Conservation (phyloP, 2,888 invertebrate genomes). For the Cacoxenus indagator region DNA sequence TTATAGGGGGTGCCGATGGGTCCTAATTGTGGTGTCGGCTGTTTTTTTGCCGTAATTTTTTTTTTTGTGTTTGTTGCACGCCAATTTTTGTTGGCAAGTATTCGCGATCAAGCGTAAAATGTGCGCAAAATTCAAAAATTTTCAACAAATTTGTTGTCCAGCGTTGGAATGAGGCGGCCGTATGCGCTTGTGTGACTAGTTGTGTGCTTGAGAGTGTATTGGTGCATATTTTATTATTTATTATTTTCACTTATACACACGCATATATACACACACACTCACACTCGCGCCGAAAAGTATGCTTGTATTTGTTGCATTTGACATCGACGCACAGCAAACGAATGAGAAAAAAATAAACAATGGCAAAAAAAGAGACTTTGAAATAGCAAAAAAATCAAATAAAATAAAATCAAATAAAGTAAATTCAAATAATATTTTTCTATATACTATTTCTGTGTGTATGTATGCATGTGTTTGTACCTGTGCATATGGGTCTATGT, state of each 20-base stretch:
- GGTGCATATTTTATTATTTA: slow-evolving; percentile 58
- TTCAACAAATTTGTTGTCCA: slow-evolving; percentile 31
- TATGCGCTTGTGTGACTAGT: not conserved
- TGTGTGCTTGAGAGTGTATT: slow-evolving; percentile 3
- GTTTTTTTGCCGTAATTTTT: not conserved
- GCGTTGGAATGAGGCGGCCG: not conserved
- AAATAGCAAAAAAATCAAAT: slow-evolving; percentile 22
- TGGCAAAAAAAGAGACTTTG: not conserved
- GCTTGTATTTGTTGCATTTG: slow-evolving; percentile 37
- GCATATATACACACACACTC: slow-evolving; percentile 19
- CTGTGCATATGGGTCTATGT: slow-evolving; percentile 30
- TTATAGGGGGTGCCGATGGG: not conserved
- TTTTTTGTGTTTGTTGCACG: not conserved
- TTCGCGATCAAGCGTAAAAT: slow-evolving; percentile 68
- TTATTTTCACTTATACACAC: slow-evolving; percentile 42
- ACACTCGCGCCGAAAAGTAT: not conserved
- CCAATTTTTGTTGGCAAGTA: slow-evolving; percentile 41
- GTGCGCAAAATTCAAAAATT: slow-evolving; percentile 66
- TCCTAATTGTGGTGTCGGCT: not conserved
- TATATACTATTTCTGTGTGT: slow-evolving; percentile 46
- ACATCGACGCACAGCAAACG: slow-evolving; percentile 46
- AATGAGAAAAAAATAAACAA: slow-evolving; percentile 25
- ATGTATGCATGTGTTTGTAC: slow-evolving; percentile 31
- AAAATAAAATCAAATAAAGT: slow-evolving; percentile 43
- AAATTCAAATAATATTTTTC: slow-evolving; percentile 58